These are phyloP conservation scores for Oreochromis tanganicae DNA, from an alignment of 2,113 vertebrate genomes.

Conservation along the genomic window DNA sequence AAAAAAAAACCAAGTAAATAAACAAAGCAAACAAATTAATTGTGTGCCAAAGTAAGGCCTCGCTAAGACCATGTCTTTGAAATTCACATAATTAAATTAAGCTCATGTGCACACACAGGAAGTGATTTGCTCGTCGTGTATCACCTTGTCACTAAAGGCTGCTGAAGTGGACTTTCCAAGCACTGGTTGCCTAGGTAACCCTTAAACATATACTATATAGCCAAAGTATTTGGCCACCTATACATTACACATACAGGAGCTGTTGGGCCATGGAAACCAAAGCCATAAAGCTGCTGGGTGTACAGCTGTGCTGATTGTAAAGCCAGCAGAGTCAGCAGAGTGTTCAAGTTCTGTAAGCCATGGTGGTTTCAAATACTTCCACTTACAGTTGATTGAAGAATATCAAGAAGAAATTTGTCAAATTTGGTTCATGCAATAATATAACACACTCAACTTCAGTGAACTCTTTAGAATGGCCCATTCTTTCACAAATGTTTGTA, in stretches of 20 bases:
- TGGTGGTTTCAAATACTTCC: background rate
- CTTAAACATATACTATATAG: background rate
- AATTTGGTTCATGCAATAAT: background rate
- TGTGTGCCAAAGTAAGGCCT: background rate
- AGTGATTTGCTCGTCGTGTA: background rate
- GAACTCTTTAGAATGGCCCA: rapidly evolving
- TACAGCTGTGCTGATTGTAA: background rate
- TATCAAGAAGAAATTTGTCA: background rate
- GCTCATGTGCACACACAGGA: background rate
- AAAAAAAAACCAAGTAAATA: background rate
- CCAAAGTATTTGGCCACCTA: background rate
- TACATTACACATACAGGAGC: background rate
- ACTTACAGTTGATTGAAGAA: background rate
- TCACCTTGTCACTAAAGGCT: background rate
- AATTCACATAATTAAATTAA: background rate
- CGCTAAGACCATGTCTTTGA: background rate
- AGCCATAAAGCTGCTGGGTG: background rate
- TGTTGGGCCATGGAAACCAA: background rate
- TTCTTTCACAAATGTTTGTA: background rate
- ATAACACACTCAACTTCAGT: background rate
- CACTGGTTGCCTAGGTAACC: background rate
- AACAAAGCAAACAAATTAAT: background rate
- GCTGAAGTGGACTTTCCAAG: background rate
- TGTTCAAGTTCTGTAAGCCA: background rate
- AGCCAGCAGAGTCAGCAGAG: background rate